Evolutionary conservation across 2,797 vertebrate genomes (phyloP).

Genomic region (Poeciliopsis gracilis): DNA sequence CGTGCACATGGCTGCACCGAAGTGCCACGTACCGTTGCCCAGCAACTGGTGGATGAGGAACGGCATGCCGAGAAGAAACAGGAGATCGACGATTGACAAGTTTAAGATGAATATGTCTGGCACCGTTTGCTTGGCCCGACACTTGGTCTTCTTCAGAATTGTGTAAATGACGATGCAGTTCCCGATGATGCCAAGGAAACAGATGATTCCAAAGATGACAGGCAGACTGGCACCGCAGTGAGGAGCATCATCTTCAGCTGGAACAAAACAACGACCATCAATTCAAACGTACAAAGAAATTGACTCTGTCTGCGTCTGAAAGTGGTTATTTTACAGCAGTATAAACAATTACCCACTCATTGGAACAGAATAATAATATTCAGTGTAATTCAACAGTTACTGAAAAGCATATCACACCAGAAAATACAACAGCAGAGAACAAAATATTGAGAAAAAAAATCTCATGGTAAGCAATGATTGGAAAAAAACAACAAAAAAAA

Average conservation of each 20-base stretch:
- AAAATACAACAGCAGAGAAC: background rate
- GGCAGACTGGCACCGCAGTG: slow-evolving; percentile 81
- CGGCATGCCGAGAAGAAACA: slow-evolving; percentile 89
- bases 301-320: background rate
- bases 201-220: slow-evolving; percentile 86
- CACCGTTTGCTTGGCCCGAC: slow-evolving; percentile 81
- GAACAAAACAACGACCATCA: slow-evolving; percentile 30
- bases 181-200: slow-evolving; percentile 83
- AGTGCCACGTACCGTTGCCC: slow-evolving; percentile 87
- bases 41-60: slow-evolving; percentile 90
- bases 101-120: slow-evolving; percentile 89
- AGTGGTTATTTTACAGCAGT: background rate
- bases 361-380: background rate
- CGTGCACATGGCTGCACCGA: slow-evolving; percentile 85
- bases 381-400: background rate
- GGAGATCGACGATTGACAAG: slow-evolving; percentile 85
- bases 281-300: background rate
- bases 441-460: background rate
- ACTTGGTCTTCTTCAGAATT: slow-evolving; percentile 86
- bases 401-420: background rate
- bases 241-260: slow-evolving; percentile 56
- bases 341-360: background rate
- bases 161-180: slow-evolving; percentile 88
- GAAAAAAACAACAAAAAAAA: background rate
- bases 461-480: background rate